Percentiles rank a stretch among this genome's conserved stretches.
phyloP scores from a whole-genome alignment of 1,140 invertebrate genomes.

The Papilio glaucus region DNA sequence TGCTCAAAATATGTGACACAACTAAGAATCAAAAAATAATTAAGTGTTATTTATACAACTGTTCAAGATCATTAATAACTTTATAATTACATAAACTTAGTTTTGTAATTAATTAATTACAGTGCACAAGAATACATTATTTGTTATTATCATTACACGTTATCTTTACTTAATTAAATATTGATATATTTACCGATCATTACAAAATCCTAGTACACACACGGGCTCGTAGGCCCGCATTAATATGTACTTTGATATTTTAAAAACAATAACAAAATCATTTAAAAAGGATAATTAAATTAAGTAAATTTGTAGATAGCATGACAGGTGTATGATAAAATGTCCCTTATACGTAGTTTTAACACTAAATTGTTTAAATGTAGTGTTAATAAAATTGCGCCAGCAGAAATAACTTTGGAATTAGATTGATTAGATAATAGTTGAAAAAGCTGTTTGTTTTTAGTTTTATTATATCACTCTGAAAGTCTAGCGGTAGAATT shows the following conservation, averaged over 20 bases:
- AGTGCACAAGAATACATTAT: slow-evolving; percentile 12
- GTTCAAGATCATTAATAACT: slow-evolving; percentile 53
- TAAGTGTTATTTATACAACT: slow-evolving; percentile 51
- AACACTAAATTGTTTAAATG: too few relatives aligned
- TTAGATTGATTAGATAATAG: too few relatives aligned
- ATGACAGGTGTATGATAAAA: too few relatives aligned
- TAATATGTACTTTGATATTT: neutral
- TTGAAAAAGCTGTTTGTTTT: too few relatives aligned
- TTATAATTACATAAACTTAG: slow-evolving; percentile 46
- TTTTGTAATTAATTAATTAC: slow-evolving; percentile 41
- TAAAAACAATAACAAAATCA: neutral
- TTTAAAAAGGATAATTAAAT: too few relatives aligned
- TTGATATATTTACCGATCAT: slow-evolving; percentile 29
- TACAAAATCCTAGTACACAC: slow-evolving; percentile 13
- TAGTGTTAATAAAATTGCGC: too few relatives aligned
- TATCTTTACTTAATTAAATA: slow-evolving; percentile 32
- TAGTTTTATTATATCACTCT: too few relatives aligned
- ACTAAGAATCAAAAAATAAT: slow-evolving; percentile 47
- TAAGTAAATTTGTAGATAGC: too few relatives aligned
- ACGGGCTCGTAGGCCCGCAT: neutral
- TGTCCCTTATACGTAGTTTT: too few relatives aligned
- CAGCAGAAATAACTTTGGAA: too few relatives aligned
- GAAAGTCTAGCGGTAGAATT: too few relatives aligned
- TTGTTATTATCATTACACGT: slow-evolving; percentile 16
- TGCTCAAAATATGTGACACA: slow-evolving; percentile 14